Evolutionary conservation across 1,140 invertebrate species (phyloP).

Genomic region (Orussus abietinus): DNA sequence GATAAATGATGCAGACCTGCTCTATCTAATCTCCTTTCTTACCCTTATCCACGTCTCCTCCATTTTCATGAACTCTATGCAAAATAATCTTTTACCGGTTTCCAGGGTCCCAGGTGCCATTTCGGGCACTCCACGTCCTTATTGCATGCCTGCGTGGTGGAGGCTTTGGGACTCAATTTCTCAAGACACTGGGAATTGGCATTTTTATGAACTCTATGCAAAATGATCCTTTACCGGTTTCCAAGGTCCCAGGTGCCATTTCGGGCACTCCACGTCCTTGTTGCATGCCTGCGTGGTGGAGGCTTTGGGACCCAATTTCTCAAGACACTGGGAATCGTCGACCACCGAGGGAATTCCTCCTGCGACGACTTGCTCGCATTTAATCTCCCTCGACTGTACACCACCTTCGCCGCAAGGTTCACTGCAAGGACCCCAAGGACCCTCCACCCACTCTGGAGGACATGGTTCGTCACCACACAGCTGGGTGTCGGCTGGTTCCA

Average conservation of each 20-base stretch:
- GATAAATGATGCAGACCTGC: too few relatives aligned
- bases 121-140: slow-evolving; percentile 71
- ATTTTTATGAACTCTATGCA: slow-evolving; percentile 12
- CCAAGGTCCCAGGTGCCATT: slow-evolving; percentile 83
- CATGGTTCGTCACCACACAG: slow-evolving; percentile 75
- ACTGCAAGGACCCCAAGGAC: slow-evolving; percentile 80
- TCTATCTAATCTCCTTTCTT: too few relatives aligned
- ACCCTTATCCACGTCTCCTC: too few relatives aligned
- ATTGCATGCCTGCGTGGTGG: slow-evolving; percentile 70
- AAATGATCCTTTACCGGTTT: slow-evolving; percentile 74
- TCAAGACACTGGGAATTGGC: slow-evolving; percentile 71
- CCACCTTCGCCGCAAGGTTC: slow-evolving; percentile 75
- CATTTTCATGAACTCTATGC: slow-evolving; percentile 13
- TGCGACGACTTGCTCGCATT: slow-evolving; percentile 72
- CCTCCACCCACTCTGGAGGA: slow-evolving; percentile 76
- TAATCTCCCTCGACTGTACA: slow-evolving; percentile 66
- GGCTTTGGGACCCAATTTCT: slow-evolving; percentile 66
- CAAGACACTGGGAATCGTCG: slow-evolving; percentile 69
- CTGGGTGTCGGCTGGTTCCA: slow-evolving; percentile 65
- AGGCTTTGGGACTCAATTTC: slow-evolving; percentile 65
- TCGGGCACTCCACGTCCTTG: slow-evolving; percentile 70
- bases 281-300: slow-evolving; percentile 70
- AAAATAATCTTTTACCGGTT: slow-evolving; percentile 71
- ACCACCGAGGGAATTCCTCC: slow-evolving; percentile 63
- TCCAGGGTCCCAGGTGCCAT: slow-evolving; percentile 83